A percentile compares a stretch with the other conserved stretches of the same genome.
These are phyloP conservation scores for Odobenus rosmarus DNA, from an alignment of 2,113 vertebrate species.

Conservation along the genomic window DNA sequence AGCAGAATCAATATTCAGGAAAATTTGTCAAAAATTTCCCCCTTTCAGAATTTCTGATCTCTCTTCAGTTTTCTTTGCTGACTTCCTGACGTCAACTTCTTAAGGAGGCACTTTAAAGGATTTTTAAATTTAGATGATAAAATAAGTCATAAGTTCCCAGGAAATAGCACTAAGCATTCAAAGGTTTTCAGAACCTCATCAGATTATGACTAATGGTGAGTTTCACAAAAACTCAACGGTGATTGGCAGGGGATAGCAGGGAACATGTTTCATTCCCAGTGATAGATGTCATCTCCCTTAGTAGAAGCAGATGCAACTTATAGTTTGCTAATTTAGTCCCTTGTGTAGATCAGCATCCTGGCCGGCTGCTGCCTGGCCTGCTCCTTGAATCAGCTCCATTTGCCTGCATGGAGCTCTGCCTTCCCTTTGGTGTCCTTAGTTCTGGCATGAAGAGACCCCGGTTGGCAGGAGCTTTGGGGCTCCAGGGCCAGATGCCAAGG, in stretches of 20 bases:
- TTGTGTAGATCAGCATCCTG: not conserved
- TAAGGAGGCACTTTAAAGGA: not conserved
- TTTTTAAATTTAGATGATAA: not conserved
- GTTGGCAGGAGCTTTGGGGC: not conserved
- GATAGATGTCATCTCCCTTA: fast-evolving
- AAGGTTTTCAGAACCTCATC: not conserved
- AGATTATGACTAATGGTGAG: not conserved
- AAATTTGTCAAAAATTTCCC: not conserved
- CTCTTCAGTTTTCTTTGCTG: not conserved
- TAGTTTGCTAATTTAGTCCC: not conserved
- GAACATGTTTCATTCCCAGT: not conserved
- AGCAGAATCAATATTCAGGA: not conserved
- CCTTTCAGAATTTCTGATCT: not conserved
- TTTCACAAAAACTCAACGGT: not conserved
- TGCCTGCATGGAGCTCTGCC: not conserved
- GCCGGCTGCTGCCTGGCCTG: not conserved
- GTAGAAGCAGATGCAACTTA: not conserved
- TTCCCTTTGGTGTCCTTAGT: not conserved
- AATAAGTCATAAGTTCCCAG: not conserved
- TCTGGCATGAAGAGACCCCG: not conserved
- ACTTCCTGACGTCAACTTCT: not conserved
- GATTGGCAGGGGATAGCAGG: no score
- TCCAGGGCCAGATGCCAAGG: not conserved
- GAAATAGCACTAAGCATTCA: not conserved
- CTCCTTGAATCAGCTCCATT: not conserved